phyloP scores from a whole-genome alignment of 2,113 vertebrate genomes.

The Dicerorhinus sumatrensis region DNA sequence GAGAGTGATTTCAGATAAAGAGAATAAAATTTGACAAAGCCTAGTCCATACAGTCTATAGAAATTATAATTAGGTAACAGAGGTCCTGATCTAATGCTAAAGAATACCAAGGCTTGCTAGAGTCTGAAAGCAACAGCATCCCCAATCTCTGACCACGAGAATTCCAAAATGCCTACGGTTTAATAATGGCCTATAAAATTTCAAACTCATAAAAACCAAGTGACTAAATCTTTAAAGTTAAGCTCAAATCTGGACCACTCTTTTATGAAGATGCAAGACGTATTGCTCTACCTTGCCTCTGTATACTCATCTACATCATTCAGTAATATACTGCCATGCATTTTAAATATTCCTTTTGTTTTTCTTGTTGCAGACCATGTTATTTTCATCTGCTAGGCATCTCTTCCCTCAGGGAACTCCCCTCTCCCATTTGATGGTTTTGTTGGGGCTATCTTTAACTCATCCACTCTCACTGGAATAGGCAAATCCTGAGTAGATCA shows the following conservation, averaged over 20 bases:
- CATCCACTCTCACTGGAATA: not conserved
- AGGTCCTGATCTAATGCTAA: not conserved
- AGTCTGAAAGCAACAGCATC: not conserved
- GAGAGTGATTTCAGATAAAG: constrained; percentile 33
- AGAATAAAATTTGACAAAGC: not conserved
- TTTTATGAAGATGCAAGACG: not conserved
- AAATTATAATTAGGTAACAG: not conserved
- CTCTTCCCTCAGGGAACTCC: not conserved
- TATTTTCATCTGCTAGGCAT: not conserved
- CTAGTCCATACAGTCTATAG: not conserved
- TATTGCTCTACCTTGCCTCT: not conserved
- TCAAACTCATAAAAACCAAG: not conserved
- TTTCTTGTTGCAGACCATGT: not conserved
- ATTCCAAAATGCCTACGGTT: not conserved
- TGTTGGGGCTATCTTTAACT: not conserved
- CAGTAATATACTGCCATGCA: not conserved
- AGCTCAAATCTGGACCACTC: not conserved
- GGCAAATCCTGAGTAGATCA: not conserved
- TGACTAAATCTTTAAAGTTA: constrained; percentile 22
- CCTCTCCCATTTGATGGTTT: not conserved
- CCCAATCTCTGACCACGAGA: not conserved
- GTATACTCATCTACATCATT: not conserved
- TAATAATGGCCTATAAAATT: not conserved
- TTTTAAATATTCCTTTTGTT: not conserved
- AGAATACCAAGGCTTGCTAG: not conserved